Evolutionary conservation across 2,888 invertebrate genomes (phyloP).

Genomic region (Heliconius aoede): DNA sequence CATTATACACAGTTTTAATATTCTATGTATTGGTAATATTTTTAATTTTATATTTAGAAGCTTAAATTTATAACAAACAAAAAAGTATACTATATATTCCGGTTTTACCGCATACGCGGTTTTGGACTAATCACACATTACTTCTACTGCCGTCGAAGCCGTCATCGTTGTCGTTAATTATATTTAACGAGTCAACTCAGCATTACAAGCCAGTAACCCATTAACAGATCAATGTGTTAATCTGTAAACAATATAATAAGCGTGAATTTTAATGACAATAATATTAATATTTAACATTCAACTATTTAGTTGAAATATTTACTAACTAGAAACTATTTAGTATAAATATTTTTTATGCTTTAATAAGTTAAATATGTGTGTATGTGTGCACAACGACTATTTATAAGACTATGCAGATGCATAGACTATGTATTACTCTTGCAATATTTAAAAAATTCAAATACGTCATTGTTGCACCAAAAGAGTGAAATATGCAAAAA

Average conservation of each 20-base stretch:
- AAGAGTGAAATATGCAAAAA: neutral
- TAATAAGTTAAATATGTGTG: no score
- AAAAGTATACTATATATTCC: no score
- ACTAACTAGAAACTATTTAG: no score
- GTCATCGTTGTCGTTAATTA: constrained; percentile 5
- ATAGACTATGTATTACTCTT: no score
- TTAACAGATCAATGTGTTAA: constrained; percentile 13
- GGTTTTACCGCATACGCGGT: neutral
- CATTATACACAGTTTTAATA: neutral
- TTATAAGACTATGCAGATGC: no score
- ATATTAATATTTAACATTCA: neutral
- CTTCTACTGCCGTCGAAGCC: neutral
- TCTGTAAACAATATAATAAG: neutral
- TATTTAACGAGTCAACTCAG: neutral
- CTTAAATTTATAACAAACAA: no score
- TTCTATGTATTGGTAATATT: neutral
- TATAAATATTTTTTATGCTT: no score
- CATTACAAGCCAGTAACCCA: neutral
- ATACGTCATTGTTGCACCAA: neutral
- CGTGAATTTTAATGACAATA: neutral
- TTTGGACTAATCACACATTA: no score
- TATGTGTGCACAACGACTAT: no score
- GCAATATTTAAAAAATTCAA: no score
- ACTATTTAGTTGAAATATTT: no score
- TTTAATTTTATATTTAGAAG: no score